A percentile compares a stretch with the other conserved stretches of the same genome.
phyloP scores from a whole-genome alignment of 2,888 invertebrate species.

The Platerodrilus igneus region DNA sequence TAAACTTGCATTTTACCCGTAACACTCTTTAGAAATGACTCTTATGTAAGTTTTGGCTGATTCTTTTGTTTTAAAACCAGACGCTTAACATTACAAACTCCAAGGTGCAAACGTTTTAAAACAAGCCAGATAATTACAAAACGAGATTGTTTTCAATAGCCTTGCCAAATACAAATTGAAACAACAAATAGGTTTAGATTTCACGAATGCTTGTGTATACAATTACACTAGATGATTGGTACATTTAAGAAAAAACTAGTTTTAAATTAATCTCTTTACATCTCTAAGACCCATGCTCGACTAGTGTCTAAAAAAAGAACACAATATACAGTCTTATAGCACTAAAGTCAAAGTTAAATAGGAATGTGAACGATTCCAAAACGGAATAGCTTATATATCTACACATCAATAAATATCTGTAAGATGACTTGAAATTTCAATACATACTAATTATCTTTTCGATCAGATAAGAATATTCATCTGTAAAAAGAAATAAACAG shows the following conservation, averaged over 20 bases:
- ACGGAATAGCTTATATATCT: conserved; percentile 29
- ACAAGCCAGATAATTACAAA: too few species aligned
- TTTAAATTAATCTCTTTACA: conserved; percentile 35
- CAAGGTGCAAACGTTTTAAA: too few species aligned
- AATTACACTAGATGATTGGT: conserved; percentile 44
- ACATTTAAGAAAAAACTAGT: conserved; percentile 41
- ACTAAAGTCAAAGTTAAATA: conserved; percentile 4
- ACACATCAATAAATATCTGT: conserved; percentile 45
- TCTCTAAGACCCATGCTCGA: conserved; percentile 4
- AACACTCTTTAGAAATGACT: too few species aligned
- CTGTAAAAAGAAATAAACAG: conserved; percentile 41
- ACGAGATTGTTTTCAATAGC: too few species aligned
- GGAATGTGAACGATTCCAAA: conserved; percentile 27
- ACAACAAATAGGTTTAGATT: too few species aligned
- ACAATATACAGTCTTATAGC: not conserved
- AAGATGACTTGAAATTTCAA: conserved; percentile 48
- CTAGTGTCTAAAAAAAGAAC: conserved; percentile 7
- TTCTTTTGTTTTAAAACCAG: too few species aligned
- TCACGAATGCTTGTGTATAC: too few species aligned
- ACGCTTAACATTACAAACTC: too few species aligned
- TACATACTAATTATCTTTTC: conserved; percentile 48
- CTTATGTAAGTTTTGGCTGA: too few species aligned
- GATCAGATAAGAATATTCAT: conserved; percentile 47
- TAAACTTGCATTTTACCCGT: too few species aligned
- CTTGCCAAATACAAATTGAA: too few species aligned